Evolutionary conservation across 2,113 vertebrate species (phyloP).

Genomic region (Capricornis sumatraensis): DNA sequence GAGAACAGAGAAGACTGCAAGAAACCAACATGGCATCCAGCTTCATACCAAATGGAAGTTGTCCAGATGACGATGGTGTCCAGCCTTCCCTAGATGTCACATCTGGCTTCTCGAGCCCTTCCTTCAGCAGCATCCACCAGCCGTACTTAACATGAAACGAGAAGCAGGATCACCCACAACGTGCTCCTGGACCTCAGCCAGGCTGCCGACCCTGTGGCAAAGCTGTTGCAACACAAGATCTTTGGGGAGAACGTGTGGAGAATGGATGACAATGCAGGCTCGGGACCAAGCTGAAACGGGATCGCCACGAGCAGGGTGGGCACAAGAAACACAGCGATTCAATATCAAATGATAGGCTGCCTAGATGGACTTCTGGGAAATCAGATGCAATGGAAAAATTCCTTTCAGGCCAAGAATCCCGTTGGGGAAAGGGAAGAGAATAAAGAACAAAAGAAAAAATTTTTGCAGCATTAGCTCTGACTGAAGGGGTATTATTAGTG

Average conservation of each 20-base stretch:
- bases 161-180: slow-evolving; percentile 38
- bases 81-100: neutral
- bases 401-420: neutral
- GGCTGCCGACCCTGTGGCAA: slow-evolving; percentile 9
- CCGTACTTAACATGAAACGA: neutral
- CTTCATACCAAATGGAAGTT: neutral
- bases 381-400: slow-evolving; percentile 33
- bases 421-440: neutral
- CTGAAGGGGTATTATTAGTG: neutral
- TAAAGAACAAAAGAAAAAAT: neutral
- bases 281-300: slow-evolving; percentile 15
- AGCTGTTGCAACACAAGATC: slow-evolving; percentile 37
- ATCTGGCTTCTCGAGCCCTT: neutral
- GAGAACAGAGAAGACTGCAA: neutral
- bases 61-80: neutral
- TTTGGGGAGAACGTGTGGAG: slow-evolving; percentile 41
- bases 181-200: slow-evolving; percentile 58
- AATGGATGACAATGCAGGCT: slow-evolving; percentile 19
- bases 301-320: slow-evolving; percentile 51
- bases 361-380: slow-evolving; percentile 42
- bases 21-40: neutral
- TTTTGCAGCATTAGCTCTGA: slow-evolving; percentile 20
- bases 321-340: slow-evolving; percentile 38
- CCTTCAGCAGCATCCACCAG: neutral
- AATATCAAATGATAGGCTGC: slow-evolving; percentile 44